Evolutionary conservation across 2,797 vertebrate species (phyloP).

Genomic region (Propithecus perrieri): DNA sequence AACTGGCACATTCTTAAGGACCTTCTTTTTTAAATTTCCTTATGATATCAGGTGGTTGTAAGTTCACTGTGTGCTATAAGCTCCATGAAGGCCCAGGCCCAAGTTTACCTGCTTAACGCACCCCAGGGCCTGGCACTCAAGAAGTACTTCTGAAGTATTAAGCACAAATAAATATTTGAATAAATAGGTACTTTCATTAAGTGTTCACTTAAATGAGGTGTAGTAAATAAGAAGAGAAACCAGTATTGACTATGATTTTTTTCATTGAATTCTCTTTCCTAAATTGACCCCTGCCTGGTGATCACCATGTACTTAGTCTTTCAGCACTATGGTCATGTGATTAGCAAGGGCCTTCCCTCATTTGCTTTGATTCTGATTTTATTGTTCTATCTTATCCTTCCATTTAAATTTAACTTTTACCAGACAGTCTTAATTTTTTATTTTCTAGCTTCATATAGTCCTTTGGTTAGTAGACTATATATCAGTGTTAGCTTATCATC

Average conservation of each 20-base stretch:
- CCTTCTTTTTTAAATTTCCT: neutral
- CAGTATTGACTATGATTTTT: neutral
- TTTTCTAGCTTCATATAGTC: neutral
- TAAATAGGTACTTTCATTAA: neutral
- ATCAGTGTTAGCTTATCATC: neutral
- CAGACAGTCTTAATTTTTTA: neutral
- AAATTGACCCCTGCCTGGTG: neutral
- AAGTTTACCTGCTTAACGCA: neutral
- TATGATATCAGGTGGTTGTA: neutral
- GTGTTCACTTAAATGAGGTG: neutral
- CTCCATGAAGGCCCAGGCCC: neutral
- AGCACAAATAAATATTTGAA: conserved; percentile 6
- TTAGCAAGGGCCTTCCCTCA: neutral
- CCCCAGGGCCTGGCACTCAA: neutral
- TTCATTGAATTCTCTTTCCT: neutral
- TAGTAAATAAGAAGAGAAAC: neutral
- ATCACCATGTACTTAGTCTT: neutral
- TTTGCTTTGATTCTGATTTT: neutral
- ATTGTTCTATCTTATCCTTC: neutral
- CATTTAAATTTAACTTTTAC: neutral
- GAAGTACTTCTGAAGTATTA: neutral
- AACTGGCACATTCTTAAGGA: neutral
- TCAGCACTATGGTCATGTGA: neutral
- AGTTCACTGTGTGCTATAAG: neutral
- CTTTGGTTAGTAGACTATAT: neutral